These are phyloP conservation scores for Micromussa lordhowensis DNA, from an alignment of 92 coral and sea anemone genomes.

Conservation along the genomic window DNA sequence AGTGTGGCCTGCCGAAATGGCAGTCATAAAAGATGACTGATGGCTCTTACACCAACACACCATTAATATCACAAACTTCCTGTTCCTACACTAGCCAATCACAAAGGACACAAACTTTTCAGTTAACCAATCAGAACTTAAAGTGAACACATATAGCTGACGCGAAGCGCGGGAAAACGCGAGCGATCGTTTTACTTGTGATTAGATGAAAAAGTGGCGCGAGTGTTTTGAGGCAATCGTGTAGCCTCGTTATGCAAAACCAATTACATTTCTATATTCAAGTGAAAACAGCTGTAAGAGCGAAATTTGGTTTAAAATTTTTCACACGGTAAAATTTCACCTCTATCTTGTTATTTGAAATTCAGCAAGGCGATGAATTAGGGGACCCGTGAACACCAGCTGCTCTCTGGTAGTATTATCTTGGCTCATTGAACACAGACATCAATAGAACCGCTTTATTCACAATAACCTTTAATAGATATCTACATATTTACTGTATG, in stretches of 20 bases:
- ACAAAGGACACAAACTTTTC: too few relatives aligned
- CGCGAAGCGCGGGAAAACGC: too few relatives aligned
- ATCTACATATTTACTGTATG: not conserved
- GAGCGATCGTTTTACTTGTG: too few relatives aligned
- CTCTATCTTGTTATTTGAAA: not conserved
- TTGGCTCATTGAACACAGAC: not conserved
- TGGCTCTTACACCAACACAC: not conserved
- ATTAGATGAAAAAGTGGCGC: too few relatives aligned
- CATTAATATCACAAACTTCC: too few relatives aligned
- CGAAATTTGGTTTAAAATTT: not conserved
- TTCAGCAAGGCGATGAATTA: not conserved
- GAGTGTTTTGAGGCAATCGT: too few relatives aligned
- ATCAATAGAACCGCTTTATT: not conserved
- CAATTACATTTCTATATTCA: not conserved
- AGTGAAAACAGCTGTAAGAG: not conserved
- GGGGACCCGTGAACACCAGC: not conserved
- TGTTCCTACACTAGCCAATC: too few relatives aligned
- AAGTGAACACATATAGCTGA: too few relatives aligned
- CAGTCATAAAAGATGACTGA: not conserved
- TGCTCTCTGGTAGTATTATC: slow-evolving; percentile 27
- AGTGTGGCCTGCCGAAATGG: not conserved
- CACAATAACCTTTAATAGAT: not conserved
- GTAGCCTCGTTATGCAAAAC: too few relatives aligned
- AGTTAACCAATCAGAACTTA: too few relatives aligned
- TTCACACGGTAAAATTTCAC: not conserved